Conservation (phyloP, 2,113 vertebrate species). For the Tragulus kanchil region DNA sequence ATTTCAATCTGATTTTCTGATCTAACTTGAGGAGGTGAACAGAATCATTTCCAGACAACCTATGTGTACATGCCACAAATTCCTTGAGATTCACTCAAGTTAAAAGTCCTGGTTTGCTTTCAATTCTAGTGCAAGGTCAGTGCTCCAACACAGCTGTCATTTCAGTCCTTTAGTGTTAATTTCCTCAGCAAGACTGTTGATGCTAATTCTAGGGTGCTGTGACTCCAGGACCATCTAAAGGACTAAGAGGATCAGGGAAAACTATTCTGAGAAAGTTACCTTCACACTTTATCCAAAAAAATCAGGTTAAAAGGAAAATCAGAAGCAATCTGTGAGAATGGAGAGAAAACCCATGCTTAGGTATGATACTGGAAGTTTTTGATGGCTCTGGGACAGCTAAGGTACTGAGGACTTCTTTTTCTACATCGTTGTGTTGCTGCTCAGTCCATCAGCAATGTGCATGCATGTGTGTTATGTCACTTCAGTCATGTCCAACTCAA, state of each 20-base stretch:
- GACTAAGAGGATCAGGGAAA: neutral
- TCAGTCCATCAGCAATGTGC: neutral
- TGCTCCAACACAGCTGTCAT: neutral
- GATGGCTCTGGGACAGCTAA: neutral
- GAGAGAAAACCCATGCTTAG: neutral
- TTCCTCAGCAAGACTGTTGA: neutral
- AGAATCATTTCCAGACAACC: slow-evolving; percentile 42
- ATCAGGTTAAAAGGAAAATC: slow-evolving; percentile 22
- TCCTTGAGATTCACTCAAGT: neutral
- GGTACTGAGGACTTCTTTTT: neutral
- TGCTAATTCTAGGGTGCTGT: neutral
- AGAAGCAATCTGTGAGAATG: neutral
- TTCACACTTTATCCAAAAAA: neutral
- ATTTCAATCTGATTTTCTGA: slow-evolving; percentile 30
- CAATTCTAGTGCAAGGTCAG: slow-evolving; percentile 3
- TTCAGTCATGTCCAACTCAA: neutral
- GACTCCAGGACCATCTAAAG: neutral
- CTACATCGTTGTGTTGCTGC: neutral
- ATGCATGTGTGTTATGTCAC: rapidly evolving
- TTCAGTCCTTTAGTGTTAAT: neutral
- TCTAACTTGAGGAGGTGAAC: neutral
- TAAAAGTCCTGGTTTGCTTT: neutral
- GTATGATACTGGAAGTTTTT: neutral
- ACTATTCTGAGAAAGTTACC: neutral
- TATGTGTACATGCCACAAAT: slow-evolving; percentile 44